Evolutionary conservation across 2,888 invertebrate species (phyloP).

Genomic region (Napeogenes sylphis): DNA sequence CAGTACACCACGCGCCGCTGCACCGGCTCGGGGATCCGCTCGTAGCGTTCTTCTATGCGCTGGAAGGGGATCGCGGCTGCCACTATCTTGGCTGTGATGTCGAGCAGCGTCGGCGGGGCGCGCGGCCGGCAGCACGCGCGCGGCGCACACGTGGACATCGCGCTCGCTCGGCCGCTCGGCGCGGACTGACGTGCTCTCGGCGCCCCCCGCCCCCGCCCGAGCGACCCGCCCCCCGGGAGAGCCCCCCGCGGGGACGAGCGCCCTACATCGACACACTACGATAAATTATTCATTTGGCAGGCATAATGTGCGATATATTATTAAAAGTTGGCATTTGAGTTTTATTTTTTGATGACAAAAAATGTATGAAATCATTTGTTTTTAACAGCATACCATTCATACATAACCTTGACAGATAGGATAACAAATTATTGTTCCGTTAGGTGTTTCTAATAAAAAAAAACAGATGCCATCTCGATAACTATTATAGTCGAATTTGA

Average conservation of each 20-base stretch:
- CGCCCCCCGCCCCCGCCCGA: slow-evolving; percentile 34
- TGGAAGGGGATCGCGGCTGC: slow-evolving; percentile 92
- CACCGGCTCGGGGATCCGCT: slow-evolving; percentile 92
- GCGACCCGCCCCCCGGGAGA: slow-evolving; percentile 30
- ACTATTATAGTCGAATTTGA: no score
- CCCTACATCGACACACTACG: slow-evolving; percentile 70
- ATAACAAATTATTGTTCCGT: slow-evolving; percentile 6
- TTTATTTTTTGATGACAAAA: slow-evolving; percentile 48
- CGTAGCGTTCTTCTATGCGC: slow-evolving; percentile 90
- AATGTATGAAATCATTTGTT: slow-evolving; percentile 52
- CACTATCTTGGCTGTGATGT: slow-evolving; percentile 89
- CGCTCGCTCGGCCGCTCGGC: slow-evolving; percentile 75
- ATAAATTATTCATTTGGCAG: slow-evolving; percentile 76
- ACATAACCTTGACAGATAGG: slow-evolving; percentile 10
- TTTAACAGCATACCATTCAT: slow-evolving; percentile 20
- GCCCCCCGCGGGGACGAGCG: slow-evolving; percentile 62
- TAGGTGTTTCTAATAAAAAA: background rate
- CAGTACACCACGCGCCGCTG: slow-evolving; percentile 92
- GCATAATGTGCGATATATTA: slow-evolving; percentile 77
- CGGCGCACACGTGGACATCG: slow-evolving; percentile 74
- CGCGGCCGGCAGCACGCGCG: slow-evolving; percentile 76
- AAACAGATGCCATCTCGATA: no score
- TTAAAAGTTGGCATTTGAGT: slow-evolving; percentile 76
- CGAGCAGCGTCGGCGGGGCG: slow-evolving; percentile 86
- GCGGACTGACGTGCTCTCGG: slow-evolving; percentile 63